phyloP scores from a whole-genome alignment of 2,888 invertebrate species.

The Holacanthella duospinosa region DNA sequence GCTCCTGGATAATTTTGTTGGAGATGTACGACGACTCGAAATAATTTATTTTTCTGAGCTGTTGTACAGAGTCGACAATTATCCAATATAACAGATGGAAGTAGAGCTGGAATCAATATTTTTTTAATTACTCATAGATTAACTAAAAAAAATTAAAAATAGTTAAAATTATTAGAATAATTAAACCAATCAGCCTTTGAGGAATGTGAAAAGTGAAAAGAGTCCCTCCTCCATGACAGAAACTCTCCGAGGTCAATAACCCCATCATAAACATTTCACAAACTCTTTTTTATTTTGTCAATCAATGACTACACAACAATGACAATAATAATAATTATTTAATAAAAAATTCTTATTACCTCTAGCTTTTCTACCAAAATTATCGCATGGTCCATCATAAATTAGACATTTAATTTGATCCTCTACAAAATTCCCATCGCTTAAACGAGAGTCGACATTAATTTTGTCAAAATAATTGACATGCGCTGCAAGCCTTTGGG shows the following conservation, averaged over 20 bases:
- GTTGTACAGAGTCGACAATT: slow-evolving; percentile 21
- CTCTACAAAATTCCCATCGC: slow-evolving; percentile 19
- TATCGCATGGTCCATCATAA: slow-evolving; percentile 23
- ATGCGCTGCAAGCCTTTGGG: slow-evolving; percentile 14
- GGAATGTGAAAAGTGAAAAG: too few species aligned
- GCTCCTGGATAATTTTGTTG: slow-evolving; percentile 22
- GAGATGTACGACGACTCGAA: slow-evolving; percentile 19
- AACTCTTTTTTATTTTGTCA: too few species aligned
- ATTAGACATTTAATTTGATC: slow-evolving; percentile 24
- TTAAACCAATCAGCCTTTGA: too few species aligned
- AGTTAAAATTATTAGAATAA: too few species aligned
- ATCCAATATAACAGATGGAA: slow-evolving; percentile 21
- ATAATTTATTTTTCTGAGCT: slow-evolving; percentile 16
- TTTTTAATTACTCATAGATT: too few species aligned
- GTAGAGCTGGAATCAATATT: slow-evolving; percentile 18
- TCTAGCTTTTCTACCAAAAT: slow-evolving; percentile 20
- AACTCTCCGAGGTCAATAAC: too few species aligned
- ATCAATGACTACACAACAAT: too few species aligned
- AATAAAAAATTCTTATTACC: too few species aligned
- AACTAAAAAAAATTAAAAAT: too few species aligned
- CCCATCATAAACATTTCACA: too few species aligned
- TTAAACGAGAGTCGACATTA: slow-evolving; percentile 18
- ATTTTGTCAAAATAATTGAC: slow-evolving; percentile 23
- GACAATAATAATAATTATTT: too few species aligned
- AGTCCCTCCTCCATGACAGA: too few species aligned